Evolutionary conservation across 2,113 vertebrate species (phyloP).

Genomic region (Zapornia atra): DNA sequence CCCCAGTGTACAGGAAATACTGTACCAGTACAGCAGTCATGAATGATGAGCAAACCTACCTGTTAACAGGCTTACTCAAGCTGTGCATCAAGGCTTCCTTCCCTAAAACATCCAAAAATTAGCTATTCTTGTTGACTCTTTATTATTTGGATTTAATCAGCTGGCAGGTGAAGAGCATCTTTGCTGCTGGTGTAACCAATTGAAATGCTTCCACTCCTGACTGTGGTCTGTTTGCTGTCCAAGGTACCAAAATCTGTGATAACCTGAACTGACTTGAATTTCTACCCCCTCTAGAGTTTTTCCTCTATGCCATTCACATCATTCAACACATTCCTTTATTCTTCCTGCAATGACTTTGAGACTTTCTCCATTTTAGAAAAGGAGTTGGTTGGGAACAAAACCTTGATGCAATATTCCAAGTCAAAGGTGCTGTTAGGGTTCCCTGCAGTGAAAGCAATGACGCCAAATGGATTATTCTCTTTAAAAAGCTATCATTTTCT

Average conservation of each 20-base stretch:
- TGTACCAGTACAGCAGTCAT: accelerated
- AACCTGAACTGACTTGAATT: background rate
- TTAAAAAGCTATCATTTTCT: background rate
- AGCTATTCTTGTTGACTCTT: background rate
- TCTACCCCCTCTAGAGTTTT: background rate
- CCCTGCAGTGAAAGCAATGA: background rate
- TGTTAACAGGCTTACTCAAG: background rate
- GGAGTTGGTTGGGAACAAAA: background rate
- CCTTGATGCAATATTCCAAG: background rate
- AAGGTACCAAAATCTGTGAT: background rate
- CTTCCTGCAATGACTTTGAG: background rate
- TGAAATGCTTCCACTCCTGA: background rate
- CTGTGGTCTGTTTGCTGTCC: background rate
- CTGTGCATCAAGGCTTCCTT: background rate
- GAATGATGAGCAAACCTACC: background rate
- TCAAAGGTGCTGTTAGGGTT: background rate
- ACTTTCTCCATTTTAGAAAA: background rate
- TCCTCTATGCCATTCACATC: background rate
- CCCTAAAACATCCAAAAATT: background rate
- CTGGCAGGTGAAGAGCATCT: background rate
- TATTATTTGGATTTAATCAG: background rate
- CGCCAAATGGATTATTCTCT: background rate
- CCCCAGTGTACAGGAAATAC: background rate
- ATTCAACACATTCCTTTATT: background rate
- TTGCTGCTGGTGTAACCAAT: background rate